Evolutionary conservation across 2,888 invertebrate genomes (phyloP).

Genomic region (Stenolophus ochropezus): DNA sequence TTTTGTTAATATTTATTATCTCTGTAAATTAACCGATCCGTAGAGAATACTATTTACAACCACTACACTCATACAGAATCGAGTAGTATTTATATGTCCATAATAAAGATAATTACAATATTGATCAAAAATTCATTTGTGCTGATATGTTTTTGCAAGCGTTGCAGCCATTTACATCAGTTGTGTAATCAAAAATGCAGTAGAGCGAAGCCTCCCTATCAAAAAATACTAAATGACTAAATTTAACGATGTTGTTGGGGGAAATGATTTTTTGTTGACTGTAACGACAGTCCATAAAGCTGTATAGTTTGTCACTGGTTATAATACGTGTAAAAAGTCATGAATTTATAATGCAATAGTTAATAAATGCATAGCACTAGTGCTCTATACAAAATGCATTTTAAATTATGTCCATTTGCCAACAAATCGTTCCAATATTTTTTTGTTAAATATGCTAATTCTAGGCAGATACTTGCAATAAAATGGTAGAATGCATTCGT

Average conservation of each 20-base stretch:
- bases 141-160: conserved; percentile 2
- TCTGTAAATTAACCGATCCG: too few relatives aligned
- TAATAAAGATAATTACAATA: conserved; percentile 23
- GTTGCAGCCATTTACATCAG: conserved; percentile 15
- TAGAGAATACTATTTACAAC: too few relatives aligned
- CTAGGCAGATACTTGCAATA: too few relatives aligned
- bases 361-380: background rate
- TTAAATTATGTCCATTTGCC: background rate
- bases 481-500: too few relatives aligned
- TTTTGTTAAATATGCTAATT: too few relatives aligned
- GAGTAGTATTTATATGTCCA: conserved; percentile 6
- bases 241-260: background rate
- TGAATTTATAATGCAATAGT: background rate
- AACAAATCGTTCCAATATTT: too few relatives aligned
- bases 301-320: conserved; percentile 4
- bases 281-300: conserved; percentile 9
- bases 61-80: too few relatives aligned
- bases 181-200: conserved; percentile 24
- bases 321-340: conserved; percentile 9
- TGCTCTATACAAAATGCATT: background rate
- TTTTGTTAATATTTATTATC: too few relatives aligned
- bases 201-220: background rate
- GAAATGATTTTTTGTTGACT: conserved; percentile 7
- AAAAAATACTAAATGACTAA: conserved; percentile 13
- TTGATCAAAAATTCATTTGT: conserved; percentile 36